Conservation (phyloP, 2,888 invertebrate genomes). For the Leptarthrus brevirostris region DNA sequence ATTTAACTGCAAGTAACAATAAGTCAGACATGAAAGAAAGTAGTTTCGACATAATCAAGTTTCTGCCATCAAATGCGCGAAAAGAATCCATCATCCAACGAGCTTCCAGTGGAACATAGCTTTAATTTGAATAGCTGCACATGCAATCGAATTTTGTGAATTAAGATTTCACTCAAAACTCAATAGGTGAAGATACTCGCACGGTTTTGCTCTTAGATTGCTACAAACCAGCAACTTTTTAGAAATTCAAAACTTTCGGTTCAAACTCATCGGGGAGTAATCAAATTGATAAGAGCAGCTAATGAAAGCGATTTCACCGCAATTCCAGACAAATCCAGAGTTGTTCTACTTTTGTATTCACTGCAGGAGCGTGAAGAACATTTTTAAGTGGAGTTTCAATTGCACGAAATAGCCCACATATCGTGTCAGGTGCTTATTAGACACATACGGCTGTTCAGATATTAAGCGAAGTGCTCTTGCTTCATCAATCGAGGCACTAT, state of each 20-base stretch:
- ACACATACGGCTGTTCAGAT: neutral
- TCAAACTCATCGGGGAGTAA: neutral
- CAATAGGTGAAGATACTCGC: neutral
- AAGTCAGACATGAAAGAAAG: too few species aligned
- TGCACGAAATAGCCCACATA: neutral
- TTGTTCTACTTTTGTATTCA: neutral
- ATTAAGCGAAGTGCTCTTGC: neutral
- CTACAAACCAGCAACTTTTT: neutral
- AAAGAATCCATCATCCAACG: neutral
- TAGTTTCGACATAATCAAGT: too few species aligned
- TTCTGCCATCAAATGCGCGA: neutral
- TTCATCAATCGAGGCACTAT: neutral
- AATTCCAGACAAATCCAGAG: neutral
- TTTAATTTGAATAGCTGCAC: constrained; percentile 24
- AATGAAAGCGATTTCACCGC: neutral
- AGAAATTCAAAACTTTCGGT: neutral
- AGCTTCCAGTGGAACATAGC: constrained; percentile 17
- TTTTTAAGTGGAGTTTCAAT: neutral
- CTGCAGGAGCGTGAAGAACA: neutral
- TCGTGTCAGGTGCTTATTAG: neutral
- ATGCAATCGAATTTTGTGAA: constrained; percentile 19
- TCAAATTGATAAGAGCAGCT: neutral
- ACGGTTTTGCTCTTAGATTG: too few species aligned
- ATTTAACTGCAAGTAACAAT: too few species aligned
- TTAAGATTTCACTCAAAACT: neutral